Conservation (phyloP, 2,113 vertebrate genomes). For the Acanthisitta chloris region DNA sequence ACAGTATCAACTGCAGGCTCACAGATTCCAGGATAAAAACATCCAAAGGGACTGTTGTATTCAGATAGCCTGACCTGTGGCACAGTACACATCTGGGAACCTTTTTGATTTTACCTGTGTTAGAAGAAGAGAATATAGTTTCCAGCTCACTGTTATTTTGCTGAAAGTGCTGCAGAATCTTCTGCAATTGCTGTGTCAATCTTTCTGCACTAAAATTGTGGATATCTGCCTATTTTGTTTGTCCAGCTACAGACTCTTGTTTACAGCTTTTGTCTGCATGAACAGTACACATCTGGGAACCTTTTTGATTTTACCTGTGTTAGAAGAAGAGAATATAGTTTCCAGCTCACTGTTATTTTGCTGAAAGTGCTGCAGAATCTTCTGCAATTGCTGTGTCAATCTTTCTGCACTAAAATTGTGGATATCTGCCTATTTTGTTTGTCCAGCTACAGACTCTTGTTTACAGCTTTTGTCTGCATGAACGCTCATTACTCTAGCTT, state of each 20-base stretch:
- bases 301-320: neutral
- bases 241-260: neutral
- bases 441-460: neutral
- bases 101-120: neutral
- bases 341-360: neutral
- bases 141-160: neutral
- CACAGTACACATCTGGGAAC: neutral
- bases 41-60: neutral
- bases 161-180: neutral
- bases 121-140: neutral
- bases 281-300: neutral
- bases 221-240: neutral
- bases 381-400: neutral
- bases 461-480: neutral
- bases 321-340: neutral
- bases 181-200: neutral
- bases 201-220: neutral
- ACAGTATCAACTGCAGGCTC: neutral
- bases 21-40: neutral
- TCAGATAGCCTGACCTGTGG: neutral
- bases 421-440: neutral
- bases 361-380: neutral
- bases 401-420: neutral
- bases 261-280: neutral
- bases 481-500: no score